These are phyloP conservation scores for Champsocephalus gunnari DNA, from an alignment of 2,797 vertebrate genomes.

Conservation along the genomic window DNA sequence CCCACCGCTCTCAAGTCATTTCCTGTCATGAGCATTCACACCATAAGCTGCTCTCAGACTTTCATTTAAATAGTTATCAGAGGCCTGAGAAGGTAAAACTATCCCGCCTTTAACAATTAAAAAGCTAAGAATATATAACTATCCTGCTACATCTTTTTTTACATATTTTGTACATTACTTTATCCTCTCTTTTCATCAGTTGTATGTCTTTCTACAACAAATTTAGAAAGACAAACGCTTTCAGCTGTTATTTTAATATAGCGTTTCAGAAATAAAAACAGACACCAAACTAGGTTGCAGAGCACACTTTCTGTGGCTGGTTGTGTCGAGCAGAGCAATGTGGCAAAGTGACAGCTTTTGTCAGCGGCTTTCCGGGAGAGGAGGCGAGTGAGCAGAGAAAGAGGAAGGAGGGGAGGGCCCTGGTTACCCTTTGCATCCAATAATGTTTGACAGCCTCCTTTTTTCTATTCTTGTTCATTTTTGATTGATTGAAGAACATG, in stretches of 20 bases:
- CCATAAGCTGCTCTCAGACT: not conserved
- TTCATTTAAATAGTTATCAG: not conserved
- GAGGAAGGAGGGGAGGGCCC: conserved; percentile 20
- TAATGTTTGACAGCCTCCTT: conserved; percentile 39
- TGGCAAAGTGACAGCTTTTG: conserved; percentile 64
- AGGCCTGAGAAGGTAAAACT: not conserved
- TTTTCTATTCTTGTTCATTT: conserved; percentile 18
- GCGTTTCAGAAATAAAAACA: conserved; percentile 55
- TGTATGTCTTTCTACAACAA: conserved; percentile 20
- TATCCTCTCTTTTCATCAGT: conserved; percentile 6
- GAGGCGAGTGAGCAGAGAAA: conserved; percentile 33
- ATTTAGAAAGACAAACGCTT: conserved; percentile 48
- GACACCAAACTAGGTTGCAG: conserved; percentile 47
- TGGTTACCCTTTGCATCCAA: conserved; percentile 30
- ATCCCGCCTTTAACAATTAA: not conserved
- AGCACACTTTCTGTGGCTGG: conserved; percentile 54
- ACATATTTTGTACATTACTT: too few relatives aligned
- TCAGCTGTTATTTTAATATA: conserved; percentile 45
- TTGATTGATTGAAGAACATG: conserved; percentile 33
- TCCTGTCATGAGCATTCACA: not conserved
- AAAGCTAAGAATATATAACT: not conserved
- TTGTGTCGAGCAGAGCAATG: conserved; percentile 40
- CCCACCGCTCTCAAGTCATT: conserved; percentile 1
- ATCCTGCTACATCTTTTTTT: too few relatives aligned
- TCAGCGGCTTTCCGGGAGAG: conserved; percentile 52